These are phyloP conservation scores for Tringa solitaria DNA, from an alignment of 2,113 vertebrate genomes.

Conservation along the genomic window DNA sequence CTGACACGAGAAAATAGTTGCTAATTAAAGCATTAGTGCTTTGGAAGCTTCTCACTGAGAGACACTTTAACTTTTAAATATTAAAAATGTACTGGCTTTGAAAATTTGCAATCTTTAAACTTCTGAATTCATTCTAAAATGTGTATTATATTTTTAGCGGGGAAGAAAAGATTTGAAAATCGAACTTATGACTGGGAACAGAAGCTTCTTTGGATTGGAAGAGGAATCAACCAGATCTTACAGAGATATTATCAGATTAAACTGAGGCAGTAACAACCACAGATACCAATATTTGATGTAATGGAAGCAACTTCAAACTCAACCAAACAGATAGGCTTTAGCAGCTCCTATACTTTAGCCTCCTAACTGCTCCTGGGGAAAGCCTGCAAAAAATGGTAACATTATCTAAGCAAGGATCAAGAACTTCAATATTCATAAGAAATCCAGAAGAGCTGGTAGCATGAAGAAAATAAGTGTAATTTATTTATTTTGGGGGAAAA, in stretches of 20 bases:
- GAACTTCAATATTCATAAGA: neutral
- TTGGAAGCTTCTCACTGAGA: neutral
- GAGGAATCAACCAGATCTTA: neutral
- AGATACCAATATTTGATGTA: neutral
- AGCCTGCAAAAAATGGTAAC: neutral
- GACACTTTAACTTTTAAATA: neutral
- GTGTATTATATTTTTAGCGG: neutral
- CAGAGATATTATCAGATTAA: neutral
- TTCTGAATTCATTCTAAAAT: conserved; percentile 1
- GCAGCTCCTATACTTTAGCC: neutral
- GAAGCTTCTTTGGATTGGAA: neutral
- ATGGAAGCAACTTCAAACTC: neutral
- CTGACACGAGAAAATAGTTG: neutral
- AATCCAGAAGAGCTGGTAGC: neutral
- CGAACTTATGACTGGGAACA: neutral
- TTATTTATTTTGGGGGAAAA: neutral
- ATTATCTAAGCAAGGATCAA: neutral
- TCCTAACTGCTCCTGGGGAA: neutral
- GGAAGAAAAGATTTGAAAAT: neutral
- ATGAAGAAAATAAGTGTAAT: neutral
- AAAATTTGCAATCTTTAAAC: neutral
- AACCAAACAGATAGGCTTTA: neutral
- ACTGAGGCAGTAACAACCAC: neutral
- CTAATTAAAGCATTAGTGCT: neutral
- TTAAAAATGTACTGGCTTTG: neutral